Evolutionary conservation across 2,113 vertebrate species (phyloP).

Genomic region (Poicephalus meyeri): DNA sequence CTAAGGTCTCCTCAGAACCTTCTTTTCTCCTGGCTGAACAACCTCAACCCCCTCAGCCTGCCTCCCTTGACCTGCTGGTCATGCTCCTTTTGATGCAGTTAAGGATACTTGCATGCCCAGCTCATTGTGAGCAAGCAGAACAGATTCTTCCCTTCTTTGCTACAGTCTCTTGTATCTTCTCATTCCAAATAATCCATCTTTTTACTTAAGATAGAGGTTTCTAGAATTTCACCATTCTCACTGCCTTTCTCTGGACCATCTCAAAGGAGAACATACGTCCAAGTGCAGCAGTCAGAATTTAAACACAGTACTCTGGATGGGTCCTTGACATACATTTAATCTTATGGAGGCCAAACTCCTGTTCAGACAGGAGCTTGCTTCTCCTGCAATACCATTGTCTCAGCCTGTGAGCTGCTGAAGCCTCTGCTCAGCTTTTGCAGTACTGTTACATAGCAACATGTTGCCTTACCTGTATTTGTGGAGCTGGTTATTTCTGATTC

Average conservation of each 20-base stretch:
- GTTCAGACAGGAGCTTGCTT: background rate
- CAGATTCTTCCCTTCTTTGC: background rate
- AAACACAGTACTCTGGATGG: background rate
- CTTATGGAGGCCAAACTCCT: background rate
- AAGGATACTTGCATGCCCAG: background rate
- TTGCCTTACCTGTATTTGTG: background rate
- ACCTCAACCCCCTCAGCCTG: background rate
- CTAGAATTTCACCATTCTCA: background rate
- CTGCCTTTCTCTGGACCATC: background rate
- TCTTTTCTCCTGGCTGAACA: background rate
- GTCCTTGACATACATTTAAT: rapidly evolving
- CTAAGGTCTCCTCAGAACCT: background rate
- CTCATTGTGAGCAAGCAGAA: background rate
- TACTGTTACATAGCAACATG: rapidly evolving
- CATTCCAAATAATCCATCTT: background rate
- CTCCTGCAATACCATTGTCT: background rate
- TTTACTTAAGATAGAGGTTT: background rate
- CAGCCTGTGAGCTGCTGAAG: background rate
- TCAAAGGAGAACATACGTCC: background rate
- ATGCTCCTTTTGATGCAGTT: background rate
- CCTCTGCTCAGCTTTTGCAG: background rate
- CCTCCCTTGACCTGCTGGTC: background rate
- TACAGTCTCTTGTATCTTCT: background rate
- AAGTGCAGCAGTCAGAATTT: background rate
- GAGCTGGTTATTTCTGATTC: background rate